These are phyloP conservation scores for Tiaroga cobitis DNA, from an alignment of 2,797 vertebrate species.

Conservation along the genomic window DNA sequence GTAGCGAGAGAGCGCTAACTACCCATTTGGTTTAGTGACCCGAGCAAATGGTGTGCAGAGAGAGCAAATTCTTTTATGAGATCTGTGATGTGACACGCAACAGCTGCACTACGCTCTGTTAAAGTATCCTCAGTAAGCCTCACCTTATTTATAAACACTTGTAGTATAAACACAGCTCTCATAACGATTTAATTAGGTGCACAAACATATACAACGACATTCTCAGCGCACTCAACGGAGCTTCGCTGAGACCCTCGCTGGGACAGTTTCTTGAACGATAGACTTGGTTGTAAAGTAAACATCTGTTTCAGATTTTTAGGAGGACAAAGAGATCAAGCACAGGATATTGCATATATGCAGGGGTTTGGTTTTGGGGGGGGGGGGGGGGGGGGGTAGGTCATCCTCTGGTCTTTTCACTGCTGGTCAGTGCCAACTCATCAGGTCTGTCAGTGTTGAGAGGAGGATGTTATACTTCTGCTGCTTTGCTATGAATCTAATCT, in stretches of 20 bases:
- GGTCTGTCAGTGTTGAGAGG: constrained; percentile 24
- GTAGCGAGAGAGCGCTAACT: constrained; percentile 70
- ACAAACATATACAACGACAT: constrained; percentile 48
- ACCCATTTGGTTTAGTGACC: constrained; percentile 71
- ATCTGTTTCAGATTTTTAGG: constrained; percentile 79
- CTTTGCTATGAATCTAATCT: constrained; percentile 42
- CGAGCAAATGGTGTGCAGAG: constrained; percentile 72
- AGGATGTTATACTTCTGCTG: constrained; percentile 16
- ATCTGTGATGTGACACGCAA: constrained; percentile 52
- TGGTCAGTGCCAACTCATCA: constrained; percentile 60
- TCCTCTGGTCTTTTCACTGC: constrained; percentile 66
- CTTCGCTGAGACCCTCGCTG: constrained; percentile 45
- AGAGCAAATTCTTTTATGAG: constrained; percentile 62
- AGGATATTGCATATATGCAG: constrained; percentile 81
- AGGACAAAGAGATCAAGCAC: constrained; percentile 78
- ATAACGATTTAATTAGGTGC: constrained; percentile 58
- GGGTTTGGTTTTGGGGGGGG: constrained; percentile 64
- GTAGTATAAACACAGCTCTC: constrained; percentile 47
- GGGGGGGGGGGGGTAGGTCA: constrained; percentile 67
- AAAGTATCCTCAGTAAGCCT: constrained; percentile 46
- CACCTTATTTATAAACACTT: constrained; percentile 55
- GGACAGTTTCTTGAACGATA: constrained; percentile 25
- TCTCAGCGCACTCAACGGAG: constrained; percentile 38
- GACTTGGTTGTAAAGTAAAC: constrained; percentile 70
- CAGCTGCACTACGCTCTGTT: constrained; percentile 52